Conservation (phyloP, 2,888 invertebrate genomes). For the Morpho deidamia region DNA sequence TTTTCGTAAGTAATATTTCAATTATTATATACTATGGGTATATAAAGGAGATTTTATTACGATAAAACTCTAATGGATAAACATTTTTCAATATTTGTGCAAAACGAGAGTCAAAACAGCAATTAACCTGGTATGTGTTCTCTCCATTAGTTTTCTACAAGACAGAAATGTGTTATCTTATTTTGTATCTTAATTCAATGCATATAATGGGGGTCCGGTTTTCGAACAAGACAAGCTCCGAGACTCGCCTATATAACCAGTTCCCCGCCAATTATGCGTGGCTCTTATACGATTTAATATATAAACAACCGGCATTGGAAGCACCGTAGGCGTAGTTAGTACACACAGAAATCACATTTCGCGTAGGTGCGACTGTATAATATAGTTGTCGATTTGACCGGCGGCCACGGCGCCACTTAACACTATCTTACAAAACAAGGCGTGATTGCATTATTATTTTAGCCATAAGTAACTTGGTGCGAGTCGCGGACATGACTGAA, state of each 20-base stretch:
- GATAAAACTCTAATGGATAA: background rate
- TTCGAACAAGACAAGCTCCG: constrained; percentile 31
- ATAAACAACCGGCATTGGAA: constrained; percentile 42
- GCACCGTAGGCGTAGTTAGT: constrained; percentile 25
- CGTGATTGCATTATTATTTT: constrained; percentile 21
- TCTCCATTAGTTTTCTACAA: constrained; percentile 11
- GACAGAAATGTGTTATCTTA: constrained; percentile 29
- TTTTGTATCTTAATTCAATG: constrained; percentile 47
- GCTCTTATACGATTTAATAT: constrained; percentile 38
- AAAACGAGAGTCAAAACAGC: background rate
- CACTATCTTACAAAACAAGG: constrained; percentile 24
- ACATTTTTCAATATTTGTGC: background rate
- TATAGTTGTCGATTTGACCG: constrained; percentile 18
- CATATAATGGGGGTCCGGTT: constrained; percentile 45
- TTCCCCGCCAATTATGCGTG: constrained; percentile 45
- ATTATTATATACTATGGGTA: no score
- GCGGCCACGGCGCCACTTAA: constrained; percentile 13
- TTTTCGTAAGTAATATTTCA: no score
- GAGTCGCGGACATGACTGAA: constrained; percentile 23
- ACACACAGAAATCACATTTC: constrained; percentile 26
- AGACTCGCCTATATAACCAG: constrained; percentile 28
- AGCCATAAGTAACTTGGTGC: constrained; percentile 18
- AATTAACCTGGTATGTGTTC: constrained; percentile 7
- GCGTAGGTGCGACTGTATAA: constrained; percentile 21
- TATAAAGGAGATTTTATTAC: background rate